Percentiles rank a stretch among this genome's conserved stretches.
These are phyloP conservation scores for Cuculus canorus DNA, from an alignment of 2,797 vertebrate genomes.

Conservation along the genomic window DNA sequence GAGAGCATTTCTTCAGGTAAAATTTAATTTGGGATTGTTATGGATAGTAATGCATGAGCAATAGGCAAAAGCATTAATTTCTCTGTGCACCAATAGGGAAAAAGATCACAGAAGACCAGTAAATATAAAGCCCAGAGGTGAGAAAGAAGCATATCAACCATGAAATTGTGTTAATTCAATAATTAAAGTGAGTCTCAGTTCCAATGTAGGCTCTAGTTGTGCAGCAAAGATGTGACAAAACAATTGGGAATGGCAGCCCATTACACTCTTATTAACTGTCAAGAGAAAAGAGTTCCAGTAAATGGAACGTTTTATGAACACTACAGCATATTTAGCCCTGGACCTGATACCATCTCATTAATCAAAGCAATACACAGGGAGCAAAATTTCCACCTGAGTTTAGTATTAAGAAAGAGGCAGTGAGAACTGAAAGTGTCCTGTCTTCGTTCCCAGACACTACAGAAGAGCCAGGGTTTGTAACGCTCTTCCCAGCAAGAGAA, in stretches of 20 bases:
- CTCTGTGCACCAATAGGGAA: not conserved
- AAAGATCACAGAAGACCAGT: conserved; percentile 54
- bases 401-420: not conserved
- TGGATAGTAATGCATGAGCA: conserved; percentile 38
- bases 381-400: conserved; percentile 32
- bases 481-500: conserved; percentile 50
- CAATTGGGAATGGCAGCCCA: conserved; percentile 38
- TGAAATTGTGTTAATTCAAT: conserved; percentile 77
- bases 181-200: conserved; percentile 70
- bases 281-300: conserved; percentile 18
- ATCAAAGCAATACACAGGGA: conserved; percentile 10
- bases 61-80: conserved; percentile 31
- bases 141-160: conserved; percentile 69
- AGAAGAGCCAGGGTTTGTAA: conserved; percentile 22
- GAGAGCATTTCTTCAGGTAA: not conserved
- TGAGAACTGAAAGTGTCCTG: not conserved
- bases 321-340: conserved; percentile 7
- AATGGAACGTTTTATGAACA: not conserved
- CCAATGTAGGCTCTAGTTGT: not conserved
- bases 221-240: conserved; percentile 64
- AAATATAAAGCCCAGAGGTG: conserved; percentile 65
- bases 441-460: conserved; percentile 15
- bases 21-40: conserved; percentile 55
- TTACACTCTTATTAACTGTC: not conserved
- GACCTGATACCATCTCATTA: conserved; percentile 39